Conservation (phyloP, 2,888 invertebrate genomes). For the Diarsia rubi region DNA sequence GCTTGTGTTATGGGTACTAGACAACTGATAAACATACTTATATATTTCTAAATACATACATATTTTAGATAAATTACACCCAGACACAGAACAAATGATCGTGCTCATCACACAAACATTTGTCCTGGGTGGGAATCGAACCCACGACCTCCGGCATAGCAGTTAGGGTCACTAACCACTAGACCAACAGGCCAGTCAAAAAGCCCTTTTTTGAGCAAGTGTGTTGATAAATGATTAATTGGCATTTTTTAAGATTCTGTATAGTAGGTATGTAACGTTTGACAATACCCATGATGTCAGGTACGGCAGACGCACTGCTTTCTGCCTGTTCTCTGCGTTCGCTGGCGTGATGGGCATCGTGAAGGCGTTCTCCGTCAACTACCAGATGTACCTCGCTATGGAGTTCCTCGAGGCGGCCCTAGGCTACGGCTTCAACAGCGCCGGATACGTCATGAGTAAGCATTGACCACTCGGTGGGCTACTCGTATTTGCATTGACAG, state of each 20-base stretch:
- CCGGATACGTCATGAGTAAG: conserved; percentile 87
- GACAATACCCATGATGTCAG: conserved; percentile 67
- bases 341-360: conserved; percentile 88
- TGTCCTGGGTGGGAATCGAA: too few relatives aligned
- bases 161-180: too few relatives aligned
- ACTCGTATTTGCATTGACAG: background rate
- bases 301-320: conserved; percentile 90
- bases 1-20: too few relatives aligned
- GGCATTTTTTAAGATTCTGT: background rate
- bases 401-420: conserved; percentile 91
- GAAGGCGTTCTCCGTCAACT: conserved; percentile 89
- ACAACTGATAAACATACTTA: too few relatives aligned
- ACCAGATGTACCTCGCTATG: conserved; percentile 89
- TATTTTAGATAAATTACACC: too few relatives aligned
- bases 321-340: conserved; percentile 87
- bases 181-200: too few relatives aligned
- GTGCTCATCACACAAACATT: too few relatives aligned
- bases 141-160: too few relatives aligned
- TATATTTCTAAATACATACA: too few relatives aligned
- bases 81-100: too few relatives aligned
- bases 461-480: background rate
- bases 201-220: too few relatives aligned
- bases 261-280: background rate
- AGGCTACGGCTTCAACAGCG: conserved; percentile 90
- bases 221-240: background rate